Conservation (phyloP, 1,140 invertebrate species). For the Bombus sylvicola region DNA sequence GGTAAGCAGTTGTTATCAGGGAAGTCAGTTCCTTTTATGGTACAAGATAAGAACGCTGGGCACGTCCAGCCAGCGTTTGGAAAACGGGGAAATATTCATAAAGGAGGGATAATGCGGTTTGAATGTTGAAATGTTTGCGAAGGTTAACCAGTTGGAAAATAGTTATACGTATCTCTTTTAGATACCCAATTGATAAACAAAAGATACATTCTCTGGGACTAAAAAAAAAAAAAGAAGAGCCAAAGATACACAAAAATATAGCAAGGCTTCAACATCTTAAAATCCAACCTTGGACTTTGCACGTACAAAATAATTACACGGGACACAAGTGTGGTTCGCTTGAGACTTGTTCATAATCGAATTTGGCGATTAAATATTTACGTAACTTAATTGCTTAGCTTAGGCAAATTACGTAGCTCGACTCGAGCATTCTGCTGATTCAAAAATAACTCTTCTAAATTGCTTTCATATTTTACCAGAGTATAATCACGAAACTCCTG, state of each 20-base stretch:
- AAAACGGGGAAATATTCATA: constrained; percentile 60
- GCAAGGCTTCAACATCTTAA: not conserved
- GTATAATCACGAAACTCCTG: too few species aligned
- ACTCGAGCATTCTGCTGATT: too few species aligned
- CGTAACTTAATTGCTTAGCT: too few species aligned
- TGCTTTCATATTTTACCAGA: too few species aligned
- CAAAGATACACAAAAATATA: not conserved
- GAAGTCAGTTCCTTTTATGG: not conserved
- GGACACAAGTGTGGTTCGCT: too few species aligned
- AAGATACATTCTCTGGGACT: not conserved
- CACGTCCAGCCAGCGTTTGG: constrained; percentile 33
- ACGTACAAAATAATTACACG: not conserved
- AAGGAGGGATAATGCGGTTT: constrained; percentile 35
- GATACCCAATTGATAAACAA: constrained; percentile 15
- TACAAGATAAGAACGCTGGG: constrained; percentile 31
- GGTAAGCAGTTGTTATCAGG: constrained; percentile 52
- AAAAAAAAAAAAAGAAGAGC: not conserved
- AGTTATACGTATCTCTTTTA: too few species aligned
- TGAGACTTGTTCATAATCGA: too few species aligned
- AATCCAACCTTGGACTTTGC: not conserved
- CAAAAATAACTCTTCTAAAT: too few species aligned
- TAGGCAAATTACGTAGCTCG: too few species aligned
- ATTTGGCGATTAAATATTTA: too few species aligned
- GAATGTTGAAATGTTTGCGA: constrained; percentile 28
- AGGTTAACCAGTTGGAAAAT: not conserved